Evolutionary conservation across 2,797 vertebrate species (phyloP).

Genomic region (Gymnoscopelus braueri): DNA sequence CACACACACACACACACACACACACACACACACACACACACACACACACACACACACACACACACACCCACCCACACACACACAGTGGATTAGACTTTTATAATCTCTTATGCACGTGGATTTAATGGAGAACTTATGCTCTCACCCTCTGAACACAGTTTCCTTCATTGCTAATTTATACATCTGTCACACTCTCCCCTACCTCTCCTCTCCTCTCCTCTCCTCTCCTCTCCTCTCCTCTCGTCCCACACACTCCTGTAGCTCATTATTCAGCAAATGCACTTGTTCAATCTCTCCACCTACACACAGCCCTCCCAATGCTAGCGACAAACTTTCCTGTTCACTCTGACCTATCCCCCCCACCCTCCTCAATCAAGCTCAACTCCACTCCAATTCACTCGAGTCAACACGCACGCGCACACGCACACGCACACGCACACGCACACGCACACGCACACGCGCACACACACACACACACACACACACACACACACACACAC

Average conservation of each 20-base stretch:
- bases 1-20: not conserved
- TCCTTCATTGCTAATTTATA: conserved; percentile 12
- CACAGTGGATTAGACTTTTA: conserved; percentile 17
- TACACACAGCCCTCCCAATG: conserved; percentile 44
- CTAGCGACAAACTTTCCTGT: conserved; percentile 39
- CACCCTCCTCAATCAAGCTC: too few species aligned
- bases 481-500: not conserved
- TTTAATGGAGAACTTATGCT: conserved; percentile 42
- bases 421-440: not conserved
- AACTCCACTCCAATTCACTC: too few species aligned
- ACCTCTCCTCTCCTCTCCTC: not conserved
- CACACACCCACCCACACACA: not conserved
- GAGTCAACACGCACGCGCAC: not conserved
- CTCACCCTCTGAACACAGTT: conserved; percentile 36
- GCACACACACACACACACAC: conserved; percentile 6
- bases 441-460: too few species aligned
- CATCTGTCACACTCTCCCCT: not conserved
- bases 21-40: not conserved
- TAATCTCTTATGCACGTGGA: conserved; percentile 18
- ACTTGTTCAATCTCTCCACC: conserved; percentile 57
- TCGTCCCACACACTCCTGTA: conserved; percentile 57
- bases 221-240: conserved; percentile 9
- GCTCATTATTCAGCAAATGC: conserved; percentile 67
- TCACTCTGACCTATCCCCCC: conserved; percentile 10
- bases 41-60: conserved; percentile 23